Evolutionary conservation across 1,140 invertebrate species (phyloP), one percentile per base, ranked within the genome.

Genomic region (Drosophila carrolli): DNA sequence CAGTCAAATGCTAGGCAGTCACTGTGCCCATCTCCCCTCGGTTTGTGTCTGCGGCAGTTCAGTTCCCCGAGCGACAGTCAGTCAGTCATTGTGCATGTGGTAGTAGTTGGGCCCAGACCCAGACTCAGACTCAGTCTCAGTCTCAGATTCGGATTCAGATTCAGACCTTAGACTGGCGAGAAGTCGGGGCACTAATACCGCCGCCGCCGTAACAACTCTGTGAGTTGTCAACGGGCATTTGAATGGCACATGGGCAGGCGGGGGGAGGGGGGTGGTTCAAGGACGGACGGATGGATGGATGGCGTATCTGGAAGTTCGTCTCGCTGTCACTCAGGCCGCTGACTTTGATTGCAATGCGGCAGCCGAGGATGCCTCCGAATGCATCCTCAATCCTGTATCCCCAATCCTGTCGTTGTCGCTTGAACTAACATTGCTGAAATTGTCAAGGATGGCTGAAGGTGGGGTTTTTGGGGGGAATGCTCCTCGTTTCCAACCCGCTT

Each of bases 301-400:
- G 72, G 63, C 43, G 43, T 81, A 86, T 81, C 82, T 86, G 66
- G 54, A 66, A 89, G 71, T 83, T 89, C 62, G 72, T 80, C 75
- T 75, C 72, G 75, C 78, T 86, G 81, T 81, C 78, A 81, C 78
- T 78, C 76, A 75, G 62, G 62, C 37, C 77, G 47, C 75, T 82
- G 83, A 89, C 84, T 88, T 88, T 88, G 83, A 88, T 88, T 88
- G 83, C 84, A 74, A 79, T 88, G 80, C 83, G 84, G 23, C 23
- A 23, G 23, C 71, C 79, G 89, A 89, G 83, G 79, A 88, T 83
- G 84, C 70, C 35, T 41, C 40, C 51, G 32, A 38, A 58, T 54
- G 35, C 40, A 11, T 43, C 13, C 38, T 32, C 46, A 50, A 32
- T 62, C 60, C 37, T 38, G 32, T 40, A 66, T 66, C 19, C 62